Conservation (phyloP, 2,888 invertebrate genomes). For the Chrysolina haemoptera region DNA sequence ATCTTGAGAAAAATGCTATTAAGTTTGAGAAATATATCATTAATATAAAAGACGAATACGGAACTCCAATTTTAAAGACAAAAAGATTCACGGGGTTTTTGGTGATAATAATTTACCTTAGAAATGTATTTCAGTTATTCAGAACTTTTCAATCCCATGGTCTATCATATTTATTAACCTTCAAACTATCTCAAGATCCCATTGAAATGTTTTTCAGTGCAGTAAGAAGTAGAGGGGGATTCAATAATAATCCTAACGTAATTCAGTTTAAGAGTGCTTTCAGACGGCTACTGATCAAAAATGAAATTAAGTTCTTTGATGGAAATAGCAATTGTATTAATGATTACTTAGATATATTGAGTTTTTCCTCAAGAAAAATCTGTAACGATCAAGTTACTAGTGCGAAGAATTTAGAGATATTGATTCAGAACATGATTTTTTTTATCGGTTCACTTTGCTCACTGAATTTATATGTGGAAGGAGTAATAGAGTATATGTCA, state of each 20-base stretch:
- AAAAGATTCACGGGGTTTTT: background rate
- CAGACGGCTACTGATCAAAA: constrained; percentile 9
- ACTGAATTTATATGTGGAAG: constrained; percentile 1
- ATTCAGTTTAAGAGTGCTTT: constrained; percentile 11
- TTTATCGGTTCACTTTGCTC: background rate
- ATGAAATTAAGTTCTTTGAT: constrained; percentile 1
- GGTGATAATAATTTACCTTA: background rate
- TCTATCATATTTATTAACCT: constrained; percentile 10
- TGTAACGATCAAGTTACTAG: background rate
- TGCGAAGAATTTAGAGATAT: background rate
- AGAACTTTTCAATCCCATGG: background rate
- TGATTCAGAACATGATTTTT: background rate
- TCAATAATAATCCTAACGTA: background rate
- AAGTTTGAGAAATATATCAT: background rate
- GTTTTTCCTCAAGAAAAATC: background rate
- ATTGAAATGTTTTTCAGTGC: constrained; percentile 14
- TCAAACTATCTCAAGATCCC: constrained; percentile 8
- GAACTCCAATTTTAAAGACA: constrained; percentile 6
- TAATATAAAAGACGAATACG: background rate
- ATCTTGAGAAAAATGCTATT: background rate
- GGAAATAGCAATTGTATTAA: constrained; percentile 3
- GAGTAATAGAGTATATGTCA: constrained; percentile 3
- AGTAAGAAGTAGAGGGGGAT: constrained; percentile 7
- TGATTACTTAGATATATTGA: constrained; percentile 7
- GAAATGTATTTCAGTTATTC: background rate